Conservation (phyloP, 2,797 vertebrate species). For the Pseudomugil tenellus region DNA sequence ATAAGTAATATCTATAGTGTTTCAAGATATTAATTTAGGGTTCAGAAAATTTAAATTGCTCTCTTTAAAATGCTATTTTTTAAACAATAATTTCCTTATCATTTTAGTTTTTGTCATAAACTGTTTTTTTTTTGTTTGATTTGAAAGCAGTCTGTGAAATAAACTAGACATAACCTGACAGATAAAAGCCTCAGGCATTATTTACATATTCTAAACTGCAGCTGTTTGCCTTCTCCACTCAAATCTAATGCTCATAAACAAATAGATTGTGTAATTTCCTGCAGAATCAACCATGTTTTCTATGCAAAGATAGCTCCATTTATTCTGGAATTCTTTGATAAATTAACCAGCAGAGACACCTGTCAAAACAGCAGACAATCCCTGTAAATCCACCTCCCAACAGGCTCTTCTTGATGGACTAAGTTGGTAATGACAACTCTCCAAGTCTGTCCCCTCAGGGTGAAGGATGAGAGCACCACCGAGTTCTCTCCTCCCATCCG, state of each 20-base stretch:
- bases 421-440: conserved; percentile 81
- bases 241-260: conserved; percentile 2
- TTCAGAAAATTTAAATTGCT: neutral
- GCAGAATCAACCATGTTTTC: conserved; percentile 50
- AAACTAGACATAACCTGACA: neutral
- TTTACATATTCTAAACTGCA: neutral
- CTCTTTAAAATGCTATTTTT: neutral
- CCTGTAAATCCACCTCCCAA: conserved; percentile 73
- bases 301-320: conserved; percentile 60
- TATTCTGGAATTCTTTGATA: conserved; percentile 78
- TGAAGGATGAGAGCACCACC: conserved; percentile 67
- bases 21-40: neutral
- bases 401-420: conserved; percentile 75
- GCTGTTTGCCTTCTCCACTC: conserved; percentile 5
- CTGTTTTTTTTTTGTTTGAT: neutral
- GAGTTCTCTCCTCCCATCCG: conserved; percentile 74
- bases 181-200: neutral
- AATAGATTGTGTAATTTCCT: conserved; percentile 33
- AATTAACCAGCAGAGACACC: conserved; percentile 81
- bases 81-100: too few relatives aligned
- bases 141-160: neutral
- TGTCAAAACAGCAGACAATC: conserved; percentile 81
- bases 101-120: neutral
- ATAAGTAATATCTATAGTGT: neutral
- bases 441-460: conserved; percentile 79